Conservation (phyloP, 2,113 vertebrate species). For the Pelusios castaneus region DNA sequence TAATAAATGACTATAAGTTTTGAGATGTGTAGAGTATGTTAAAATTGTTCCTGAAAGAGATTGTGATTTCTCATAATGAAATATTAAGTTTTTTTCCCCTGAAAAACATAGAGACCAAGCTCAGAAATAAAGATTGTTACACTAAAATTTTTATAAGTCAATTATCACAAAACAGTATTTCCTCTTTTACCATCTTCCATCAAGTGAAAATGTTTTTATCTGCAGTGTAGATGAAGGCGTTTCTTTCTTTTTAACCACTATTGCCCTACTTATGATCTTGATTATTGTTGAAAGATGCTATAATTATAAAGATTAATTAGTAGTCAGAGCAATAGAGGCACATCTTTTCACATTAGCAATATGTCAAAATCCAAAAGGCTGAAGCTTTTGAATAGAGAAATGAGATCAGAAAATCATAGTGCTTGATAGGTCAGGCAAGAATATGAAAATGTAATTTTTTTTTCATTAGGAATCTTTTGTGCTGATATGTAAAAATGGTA, state of each 20-base stretch:
- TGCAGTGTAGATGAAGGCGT: constrained; percentile 8
- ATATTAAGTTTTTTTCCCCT: neutral
- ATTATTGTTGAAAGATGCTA: constrained; percentile 55
- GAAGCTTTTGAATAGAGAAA: constrained; percentile 50
- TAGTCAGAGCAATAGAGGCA: constrained; percentile 56
- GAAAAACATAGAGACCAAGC: neutral
- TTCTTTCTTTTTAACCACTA: constrained; percentile 31
- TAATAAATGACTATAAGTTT: neutral
- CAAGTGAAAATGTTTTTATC: constrained; percentile 4
- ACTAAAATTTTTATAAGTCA: neutral
- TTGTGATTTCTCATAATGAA: constrained; percentile 1
- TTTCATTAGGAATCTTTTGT: constrained; percentile 18
- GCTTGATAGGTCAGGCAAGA: constrained; percentile 47
- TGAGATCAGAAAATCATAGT: constrained; percentile 32
- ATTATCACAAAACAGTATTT: constrained; percentile 17
- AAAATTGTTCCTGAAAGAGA: neutral
- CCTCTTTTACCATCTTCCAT: neutral
- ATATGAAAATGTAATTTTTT: constrained; percentile 41
- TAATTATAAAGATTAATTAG: constrained; percentile 73
- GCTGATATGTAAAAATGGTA: constrained; percentile 53
- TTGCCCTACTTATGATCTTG: constrained; percentile 46
- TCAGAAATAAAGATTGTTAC: neutral
- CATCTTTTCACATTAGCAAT: constrained; percentile 43
- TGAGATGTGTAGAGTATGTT: neutral
- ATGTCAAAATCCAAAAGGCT: constrained; percentile 46